A percentile compares a stretch with the other conserved stretches of the same genome.
Conservation (phyloP, 2,888 invertebrate species). For the Sipunculus nudus region DNA sequence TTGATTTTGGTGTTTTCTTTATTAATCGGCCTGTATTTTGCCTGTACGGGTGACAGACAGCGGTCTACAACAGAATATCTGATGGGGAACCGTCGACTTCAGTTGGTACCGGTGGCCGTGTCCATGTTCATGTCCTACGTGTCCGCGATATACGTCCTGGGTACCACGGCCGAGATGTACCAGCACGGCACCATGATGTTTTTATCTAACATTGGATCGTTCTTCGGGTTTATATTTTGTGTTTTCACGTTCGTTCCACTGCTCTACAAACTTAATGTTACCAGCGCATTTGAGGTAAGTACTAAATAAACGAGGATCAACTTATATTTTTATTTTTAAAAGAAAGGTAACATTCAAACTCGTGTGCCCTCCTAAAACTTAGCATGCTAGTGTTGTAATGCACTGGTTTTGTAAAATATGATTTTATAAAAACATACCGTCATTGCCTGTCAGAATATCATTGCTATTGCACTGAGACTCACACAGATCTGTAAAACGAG, state of each 20-base stretch:
- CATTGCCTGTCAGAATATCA: too few species aligned
- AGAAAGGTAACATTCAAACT: too few species aligned
- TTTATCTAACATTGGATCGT: slow-evolving; percentile 37
- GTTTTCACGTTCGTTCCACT: slow-evolving; percentile 38
- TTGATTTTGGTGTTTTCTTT: slow-evolving; percentile 22
- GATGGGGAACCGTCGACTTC: slow-evolving; percentile 30
- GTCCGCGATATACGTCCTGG: slow-evolving; percentile 39
- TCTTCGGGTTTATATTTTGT: slow-evolving; percentile 34
- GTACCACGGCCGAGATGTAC: slow-evolving; percentile 43
- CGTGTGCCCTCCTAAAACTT: too few species aligned
- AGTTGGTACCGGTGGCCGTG: slow-evolving; percentile 37
- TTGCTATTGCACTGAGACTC: too few species aligned
- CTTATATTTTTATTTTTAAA: too few species aligned
- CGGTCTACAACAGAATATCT: slow-evolving; percentile 35
- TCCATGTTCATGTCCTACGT: slow-evolving; percentile 42
- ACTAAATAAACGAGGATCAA: too few species aligned
- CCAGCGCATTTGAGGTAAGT: slow-evolving; percentile 44
- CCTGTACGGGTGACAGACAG: slow-evolving; percentile 36
- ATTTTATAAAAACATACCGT: too few species aligned
- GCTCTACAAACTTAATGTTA: slow-evolving; percentile 36
- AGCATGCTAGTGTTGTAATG: too few species aligned
- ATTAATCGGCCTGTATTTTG: slow-evolving; percentile 37
- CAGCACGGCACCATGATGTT: slow-evolving; percentile 38
- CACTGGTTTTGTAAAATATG: too few species aligned
- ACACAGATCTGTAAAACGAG: too few species aligned